phyloP scores from a whole-genome alignment of 2,113 vertebrate genomes.

The Takifugu bimaculatus region DNA sequence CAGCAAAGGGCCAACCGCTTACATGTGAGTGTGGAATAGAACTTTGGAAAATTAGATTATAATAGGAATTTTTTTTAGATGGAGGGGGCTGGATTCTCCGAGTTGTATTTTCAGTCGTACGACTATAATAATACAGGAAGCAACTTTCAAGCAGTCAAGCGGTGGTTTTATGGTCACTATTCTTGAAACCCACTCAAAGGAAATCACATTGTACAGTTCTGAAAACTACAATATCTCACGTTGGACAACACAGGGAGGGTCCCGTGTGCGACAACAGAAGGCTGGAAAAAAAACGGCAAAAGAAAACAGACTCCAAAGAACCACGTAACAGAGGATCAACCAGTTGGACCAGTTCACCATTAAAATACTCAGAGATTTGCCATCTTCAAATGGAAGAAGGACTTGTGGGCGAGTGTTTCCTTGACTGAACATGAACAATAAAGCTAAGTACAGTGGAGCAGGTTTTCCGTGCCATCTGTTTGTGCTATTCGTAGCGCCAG shows the following conservation, averaged over 20 bases:
- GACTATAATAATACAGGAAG: too few relatives aligned
- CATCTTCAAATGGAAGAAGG: background rate
- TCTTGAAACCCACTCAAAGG: background rate
- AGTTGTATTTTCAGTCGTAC: too few relatives aligned
- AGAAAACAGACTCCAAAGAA: slow-evolving; percentile 26
- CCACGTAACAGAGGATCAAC: slow-evolving; percentile 42
- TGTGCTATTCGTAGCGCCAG: slow-evolving; percentile 26
- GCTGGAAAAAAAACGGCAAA: slow-evolving; percentile 12
- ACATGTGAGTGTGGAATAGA: too few relatives aligned
- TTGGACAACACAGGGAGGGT: slow-evolving; percentile 3
- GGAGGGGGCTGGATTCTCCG: too few relatives aligned
- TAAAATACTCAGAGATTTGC: background rate
- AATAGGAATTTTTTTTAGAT: too few relatives aligned
- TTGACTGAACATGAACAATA: too few relatives aligned
- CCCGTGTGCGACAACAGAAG: slow-evolving; percentile 1
- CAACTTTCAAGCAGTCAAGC: background rate
- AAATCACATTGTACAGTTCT: background rate
- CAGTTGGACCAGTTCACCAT: slow-evolving; percentile 52
- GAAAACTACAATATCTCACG: slow-evolving; percentile 7
- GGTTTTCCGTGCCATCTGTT: slow-evolving; percentile 43
- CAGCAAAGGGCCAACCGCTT: too few relatives aligned
- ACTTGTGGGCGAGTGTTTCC: background rate
- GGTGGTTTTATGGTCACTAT: background rate
- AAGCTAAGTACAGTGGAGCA: slow-evolving; percentile 24
- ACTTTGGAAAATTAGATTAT: too few relatives aligned